Conservation (phyloP, 92 coral and sea anemone genomes). For the Porites rus region DNA sequence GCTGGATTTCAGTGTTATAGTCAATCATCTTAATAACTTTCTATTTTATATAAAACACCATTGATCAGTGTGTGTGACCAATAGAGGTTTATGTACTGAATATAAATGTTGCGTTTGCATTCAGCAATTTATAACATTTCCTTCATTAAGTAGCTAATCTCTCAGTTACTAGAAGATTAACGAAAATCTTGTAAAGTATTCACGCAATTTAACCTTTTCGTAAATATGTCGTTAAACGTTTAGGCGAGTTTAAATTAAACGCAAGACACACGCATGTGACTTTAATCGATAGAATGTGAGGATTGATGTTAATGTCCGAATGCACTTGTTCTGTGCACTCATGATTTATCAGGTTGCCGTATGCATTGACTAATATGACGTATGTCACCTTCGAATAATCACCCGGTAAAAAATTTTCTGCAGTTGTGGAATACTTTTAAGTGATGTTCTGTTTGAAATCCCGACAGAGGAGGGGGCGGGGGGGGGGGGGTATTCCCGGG, state of each 20-base stretch:
- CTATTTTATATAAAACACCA: no score
- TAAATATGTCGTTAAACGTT: background rate
- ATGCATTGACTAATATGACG: background rate
- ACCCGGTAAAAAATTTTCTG: background rate
- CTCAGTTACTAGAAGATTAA: background rate
- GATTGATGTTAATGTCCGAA: background rate
- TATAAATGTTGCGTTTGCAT: background rate
- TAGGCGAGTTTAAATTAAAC: background rate
- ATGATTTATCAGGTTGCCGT: background rate
- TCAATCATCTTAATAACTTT: no score
- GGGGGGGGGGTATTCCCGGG: no score
- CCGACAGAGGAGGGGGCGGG: background rate
- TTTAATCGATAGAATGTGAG: background rate
- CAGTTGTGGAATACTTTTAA: background rate
- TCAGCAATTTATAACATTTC: background rate
- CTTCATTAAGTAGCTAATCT: background rate
- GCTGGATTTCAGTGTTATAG: no score
- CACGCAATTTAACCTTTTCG: background rate
- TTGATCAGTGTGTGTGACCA: no score
- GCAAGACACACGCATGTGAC: no score
- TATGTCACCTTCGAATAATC: background rate
- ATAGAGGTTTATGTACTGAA: no score
- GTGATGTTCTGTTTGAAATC: background rate
- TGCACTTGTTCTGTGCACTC: background rate
- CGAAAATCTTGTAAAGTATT: background rate